These are phyloP conservation scores for Tupiocoris notatus DNA, from an alignment of 2,888 invertebrate genomes.

Conservation along the genomic window DNA sequence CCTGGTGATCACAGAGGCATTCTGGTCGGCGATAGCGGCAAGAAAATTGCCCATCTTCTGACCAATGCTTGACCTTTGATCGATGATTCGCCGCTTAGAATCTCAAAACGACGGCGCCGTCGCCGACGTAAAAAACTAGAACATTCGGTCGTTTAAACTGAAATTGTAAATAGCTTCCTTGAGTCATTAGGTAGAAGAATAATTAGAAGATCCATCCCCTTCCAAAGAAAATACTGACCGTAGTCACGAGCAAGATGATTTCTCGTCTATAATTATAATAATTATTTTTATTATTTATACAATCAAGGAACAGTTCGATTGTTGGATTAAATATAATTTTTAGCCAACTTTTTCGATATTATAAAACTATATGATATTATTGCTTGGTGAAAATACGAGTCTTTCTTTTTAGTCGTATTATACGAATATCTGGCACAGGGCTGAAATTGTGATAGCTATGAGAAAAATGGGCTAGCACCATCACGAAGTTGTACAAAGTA, in stretches of 20 bases:
- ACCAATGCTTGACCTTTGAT: slow-evolving; percentile 29
- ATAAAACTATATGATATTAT: too few species aligned
- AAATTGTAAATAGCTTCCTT: neutral
- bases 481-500: neutral
- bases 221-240: neutral
- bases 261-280: neutral
- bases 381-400: too few species aligned
- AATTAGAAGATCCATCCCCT: neutral
- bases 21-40: slow-evolving; percentile 72
- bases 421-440: neutral
- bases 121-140: slow-evolving; percentile 25
- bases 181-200: neutral
- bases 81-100: slow-evolving; percentile 1
- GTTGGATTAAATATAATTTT: too few species aligned
- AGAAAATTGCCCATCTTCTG: slow-evolving; percentile 44
- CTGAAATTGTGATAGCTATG: neutral
- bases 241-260: neutral
- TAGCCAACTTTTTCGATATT: too few species aligned
- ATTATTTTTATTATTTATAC: too few species aligned
- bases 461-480: neutral
- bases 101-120: slow-evolving; percentile 21
- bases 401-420: too few species aligned
- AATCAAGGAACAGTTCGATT: too few species aligned
- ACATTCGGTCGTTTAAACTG: neutral
- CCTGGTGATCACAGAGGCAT: slow-evolving; percentile 81